Conservation (phyloP, 2,797 vertebrate species). For the Crenichthys baileyi region DNA sequence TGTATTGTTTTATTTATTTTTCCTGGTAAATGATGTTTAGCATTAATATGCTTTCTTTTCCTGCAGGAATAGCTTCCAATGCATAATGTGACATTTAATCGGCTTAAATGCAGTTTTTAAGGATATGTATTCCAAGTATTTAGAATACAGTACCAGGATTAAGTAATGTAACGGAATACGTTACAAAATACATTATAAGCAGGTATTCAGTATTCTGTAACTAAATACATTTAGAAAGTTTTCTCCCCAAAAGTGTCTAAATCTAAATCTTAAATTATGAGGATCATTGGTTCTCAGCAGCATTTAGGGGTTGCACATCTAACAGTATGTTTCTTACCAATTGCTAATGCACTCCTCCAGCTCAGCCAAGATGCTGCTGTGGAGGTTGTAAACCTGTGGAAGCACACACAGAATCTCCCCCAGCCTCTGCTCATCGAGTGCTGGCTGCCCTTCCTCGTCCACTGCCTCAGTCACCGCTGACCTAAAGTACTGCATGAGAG, state of each 20-base stretch:
- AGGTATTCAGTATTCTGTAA: too few species aligned
- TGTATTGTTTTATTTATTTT: too few species aligned
- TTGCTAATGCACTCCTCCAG: constrained; percentile 87
- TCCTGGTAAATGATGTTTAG: too few species aligned
- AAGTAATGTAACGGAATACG: too few species aligned
- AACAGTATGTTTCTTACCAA: constrained; percentile 80
- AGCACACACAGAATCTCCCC: constrained; percentile 86
- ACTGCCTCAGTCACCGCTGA: constrained; percentile 77
- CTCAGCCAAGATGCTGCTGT: constrained; percentile 87
- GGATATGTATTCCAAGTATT: too few species aligned
- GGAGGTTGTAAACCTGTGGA: constrained; percentile 86
- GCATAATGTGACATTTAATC: too few species aligned
- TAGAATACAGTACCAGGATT: too few species aligned
- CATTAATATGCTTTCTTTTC: too few species aligned
- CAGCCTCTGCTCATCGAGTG: constrained; percentile 83
- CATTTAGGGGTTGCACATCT: not conserved
- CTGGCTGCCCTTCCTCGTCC: constrained; percentile 77
- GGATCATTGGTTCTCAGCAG: not conserved
- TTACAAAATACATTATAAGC: too few species aligned
- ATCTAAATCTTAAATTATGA: not conserved
- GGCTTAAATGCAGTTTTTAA: too few species aligned
- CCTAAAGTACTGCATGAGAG: constrained; percentile 85
- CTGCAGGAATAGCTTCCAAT: too few species aligned
- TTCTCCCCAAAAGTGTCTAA: not conserved
- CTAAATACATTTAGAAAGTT: too few species aligned